Base-by-base conservation (phyloP, 2,888 invertebrate genomes). In the Rhodophaea formosa region DNA sequence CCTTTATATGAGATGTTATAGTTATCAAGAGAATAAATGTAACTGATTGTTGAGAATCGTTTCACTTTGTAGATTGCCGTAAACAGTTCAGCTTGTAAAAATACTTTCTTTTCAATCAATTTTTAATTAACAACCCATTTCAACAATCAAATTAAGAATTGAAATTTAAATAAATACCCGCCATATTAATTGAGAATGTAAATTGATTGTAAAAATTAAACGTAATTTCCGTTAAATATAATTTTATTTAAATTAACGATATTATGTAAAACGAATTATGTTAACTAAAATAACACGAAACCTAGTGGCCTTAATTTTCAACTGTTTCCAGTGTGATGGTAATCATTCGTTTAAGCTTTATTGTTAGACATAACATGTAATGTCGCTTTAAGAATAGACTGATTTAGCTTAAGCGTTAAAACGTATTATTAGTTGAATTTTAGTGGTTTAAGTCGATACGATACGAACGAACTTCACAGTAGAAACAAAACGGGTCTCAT, bases 361-460 rank as follows among this genome's bases (percentile, higher is more conserved):
- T 82, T 84, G 80, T 84, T 88, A 87, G 87, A 88, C 84, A 81
- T 84, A 75, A 74, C 45, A 63, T 66, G 68, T 84, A 80, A 83
- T 86, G 84, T 91, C 88, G 88, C 88, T 89, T 86, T 91, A 91
- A 91, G 90, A 88, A 89, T 90, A 91, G 90, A 91, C 90, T 91
- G 90, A 91, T 91, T 90, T 89, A 90, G 87, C 84, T 75, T 91
- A 90, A 90, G 90, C 88, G 86, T 88, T 89, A 79, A 82, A 83
- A 79, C 80, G 80, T 88, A 86, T 82, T 86, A 77, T 86, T 89
- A 88, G 84, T 84, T 85, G 80, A 85, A 79, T 79, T 83, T 84
- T 83, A 84, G 80, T 74, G 62, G 44, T 72, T 67, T 86, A 85
- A 81, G 79, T 71, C 83, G 79, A 80, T 78, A 84, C 74, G 77